These are phyloP conservation scores for Enteromius trimaculatus DNA, from an alignment of 2,797 vertebrate genomes.

Conservation along the genomic window DNA sequence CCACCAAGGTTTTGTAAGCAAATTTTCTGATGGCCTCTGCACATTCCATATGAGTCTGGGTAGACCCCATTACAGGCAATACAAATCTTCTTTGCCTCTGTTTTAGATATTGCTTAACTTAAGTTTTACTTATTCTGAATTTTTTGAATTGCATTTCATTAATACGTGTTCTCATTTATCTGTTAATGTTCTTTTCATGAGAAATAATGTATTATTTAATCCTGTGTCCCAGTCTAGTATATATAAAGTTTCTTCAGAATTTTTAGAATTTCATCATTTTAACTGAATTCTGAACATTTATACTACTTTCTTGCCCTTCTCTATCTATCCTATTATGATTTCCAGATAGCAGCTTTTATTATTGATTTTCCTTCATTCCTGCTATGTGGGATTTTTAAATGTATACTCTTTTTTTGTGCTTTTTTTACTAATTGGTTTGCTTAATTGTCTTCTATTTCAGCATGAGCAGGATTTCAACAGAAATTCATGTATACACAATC, in stretches of 20 bases:
- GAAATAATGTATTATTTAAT: slow-evolving; percentile 11
- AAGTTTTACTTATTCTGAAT: background rate
- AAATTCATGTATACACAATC: background rate
- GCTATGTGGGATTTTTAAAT: background rate
- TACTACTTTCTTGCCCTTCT: background rate
- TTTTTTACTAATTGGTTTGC: background rate
- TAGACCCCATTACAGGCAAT: background rate
- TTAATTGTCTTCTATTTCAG: background rate
- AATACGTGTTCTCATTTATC: background rate
- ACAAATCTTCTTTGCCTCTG: background rate
- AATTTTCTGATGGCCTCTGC: slow-evolving; percentile 2
- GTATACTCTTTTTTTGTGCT: background rate
- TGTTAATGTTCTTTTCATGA: background rate
- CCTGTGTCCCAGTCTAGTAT: background rate
- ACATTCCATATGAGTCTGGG: background rate
- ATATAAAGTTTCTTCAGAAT: background rate
- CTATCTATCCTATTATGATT: background rate
- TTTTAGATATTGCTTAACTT: background rate
- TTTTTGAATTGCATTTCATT: background rate
- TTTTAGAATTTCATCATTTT: background rate
- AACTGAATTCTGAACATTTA: background rate
- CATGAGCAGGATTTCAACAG: background rate
- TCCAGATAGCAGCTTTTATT: background rate
- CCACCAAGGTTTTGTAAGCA: background rate
- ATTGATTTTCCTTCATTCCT: background rate